Base-by-base conservation (phyloP, 2,797 vertebrate species). In the Neopelma chrysocephalum region DNA sequence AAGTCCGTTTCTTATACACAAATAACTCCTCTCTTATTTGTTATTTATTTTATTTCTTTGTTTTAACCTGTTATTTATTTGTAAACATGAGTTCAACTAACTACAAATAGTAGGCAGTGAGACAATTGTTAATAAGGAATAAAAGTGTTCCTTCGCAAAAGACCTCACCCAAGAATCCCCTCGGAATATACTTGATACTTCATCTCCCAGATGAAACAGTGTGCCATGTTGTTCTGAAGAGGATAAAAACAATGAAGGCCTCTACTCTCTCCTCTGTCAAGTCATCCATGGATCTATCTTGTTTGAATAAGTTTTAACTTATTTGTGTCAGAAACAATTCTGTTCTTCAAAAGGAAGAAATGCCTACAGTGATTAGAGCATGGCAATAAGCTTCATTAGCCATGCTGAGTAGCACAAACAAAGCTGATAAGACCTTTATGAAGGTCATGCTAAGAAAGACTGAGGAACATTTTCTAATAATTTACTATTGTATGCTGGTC, bases 301-400 rank as follows among this genome's bases (percentile, higher is more conserved):
- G 42, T 73, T 31, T 47, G 42, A 93, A 2, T 64, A 53, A 3
- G 15, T 76, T 83, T 40, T 48, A 68, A 47, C 51, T 34, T 53
- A 53, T 19, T 71, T 9, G 1, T 11, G n/a, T 76, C 65, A 94
- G 61, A 89, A 81, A 78, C 51, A 91, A 56, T 26, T 5, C 38
- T 45, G 34, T 4, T 92, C 85, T 94, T 88, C 65, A 56, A 62
- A 50, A 43, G 26, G 31, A 87, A 20, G 19, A 96, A 88, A 94
- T 36, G 69, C 36, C 48, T 83, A 19, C 50, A 89, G 93, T 8
- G 68, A 94, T 88, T 45, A 43, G 12, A 84, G 21, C 6, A 57
- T 10, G 15, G 83, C 80, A 91, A 88, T 86, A 94, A 89, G 56
- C 78, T 65, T 77, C 51, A 93, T 8, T 45, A 47, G 77, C 34